These are phyloP conservation scores for Catharus minimus DNA, from an alignment of 2,113 vertebrate species.

Conservation along the genomic window DNA sequence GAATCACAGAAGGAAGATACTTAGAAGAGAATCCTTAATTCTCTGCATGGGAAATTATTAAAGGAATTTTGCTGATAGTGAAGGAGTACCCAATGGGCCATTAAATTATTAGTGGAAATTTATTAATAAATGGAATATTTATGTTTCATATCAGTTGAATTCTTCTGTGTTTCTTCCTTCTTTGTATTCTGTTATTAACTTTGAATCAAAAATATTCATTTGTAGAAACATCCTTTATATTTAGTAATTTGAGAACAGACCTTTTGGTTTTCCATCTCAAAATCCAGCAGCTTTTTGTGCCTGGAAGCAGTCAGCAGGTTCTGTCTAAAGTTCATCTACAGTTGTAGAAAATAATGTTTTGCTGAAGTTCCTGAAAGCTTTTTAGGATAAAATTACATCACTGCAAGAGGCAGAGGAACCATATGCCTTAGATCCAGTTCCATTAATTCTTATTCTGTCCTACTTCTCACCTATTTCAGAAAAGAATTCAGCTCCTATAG, in stretches of 20 bases:
- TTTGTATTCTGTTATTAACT: not conserved
- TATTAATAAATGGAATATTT: not conserved
- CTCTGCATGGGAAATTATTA: not conserved
- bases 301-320: not conserved
- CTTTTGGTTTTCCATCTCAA: not conserved
- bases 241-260: not conserved
- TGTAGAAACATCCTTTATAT: not conserved
- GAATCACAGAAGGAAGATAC: not conserved
- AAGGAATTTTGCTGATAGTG: not conserved
- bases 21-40: not conserved
- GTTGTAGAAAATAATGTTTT: not conserved
- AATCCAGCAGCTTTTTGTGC: not conserved
- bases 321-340: not conserved
- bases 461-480: not conserved
- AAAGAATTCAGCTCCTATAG: not conserved
- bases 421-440: not conserved
- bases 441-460: not conserved
- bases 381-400: not conserved
- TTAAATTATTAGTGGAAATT: not conserved
- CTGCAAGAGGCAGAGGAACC: not conserved
- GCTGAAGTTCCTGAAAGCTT: not conserved
- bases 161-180: not conserved
- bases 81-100: not conserved
- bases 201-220: not conserved
- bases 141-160: not conserved